phyloP scores from a whole-genome alignment of 2,888 invertebrate species.

The Microplitis deprimator region DNA sequence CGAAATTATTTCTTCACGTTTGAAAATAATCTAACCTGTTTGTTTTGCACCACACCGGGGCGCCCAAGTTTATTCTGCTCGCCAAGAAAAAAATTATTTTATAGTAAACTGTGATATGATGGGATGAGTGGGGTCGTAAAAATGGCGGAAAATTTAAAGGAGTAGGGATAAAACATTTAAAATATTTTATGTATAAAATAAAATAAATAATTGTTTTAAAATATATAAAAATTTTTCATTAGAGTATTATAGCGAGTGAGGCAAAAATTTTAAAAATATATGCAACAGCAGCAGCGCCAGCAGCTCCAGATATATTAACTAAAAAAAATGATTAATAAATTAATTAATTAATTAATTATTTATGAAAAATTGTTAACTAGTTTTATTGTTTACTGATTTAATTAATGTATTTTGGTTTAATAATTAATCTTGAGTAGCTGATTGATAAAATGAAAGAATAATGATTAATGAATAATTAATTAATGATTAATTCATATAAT shows the following conservation, averaged over 20 bases:
- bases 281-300: conserved; percentile 48
- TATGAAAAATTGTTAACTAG: neutral
- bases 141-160: neutral
- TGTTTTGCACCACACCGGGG: conserved; percentile 84
- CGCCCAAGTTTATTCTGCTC: conserved; percentile 80
- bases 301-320: conserved; percentile 41
- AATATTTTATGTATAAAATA: neutral
- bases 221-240: conserved; percentile 28
- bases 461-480: neutral
- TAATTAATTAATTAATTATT: conserved; percentile 5
- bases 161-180: neutral
- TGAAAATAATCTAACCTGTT: conserved; percentile 78
- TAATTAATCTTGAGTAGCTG: conserved; percentile 19
- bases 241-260: conserved; percentile 27
- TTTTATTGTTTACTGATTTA: neutral
- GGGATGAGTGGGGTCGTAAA: too few species aligned
- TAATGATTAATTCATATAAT: neutral
- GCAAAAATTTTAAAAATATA: neutral
- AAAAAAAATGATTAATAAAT: conserved; percentile 7
- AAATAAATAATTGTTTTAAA: neutral
- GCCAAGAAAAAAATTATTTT: conserved; percentile 72
- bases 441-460: neutral
- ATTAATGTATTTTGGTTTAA: neutral
- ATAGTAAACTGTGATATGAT: conserved; percentile 40
- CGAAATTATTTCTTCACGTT: conserved; percentile 36